These are phyloP conservation scores for Bufo bufo DNA, from an alignment of 2,113 vertebrate genomes.

Conservation along the genomic window DNA sequence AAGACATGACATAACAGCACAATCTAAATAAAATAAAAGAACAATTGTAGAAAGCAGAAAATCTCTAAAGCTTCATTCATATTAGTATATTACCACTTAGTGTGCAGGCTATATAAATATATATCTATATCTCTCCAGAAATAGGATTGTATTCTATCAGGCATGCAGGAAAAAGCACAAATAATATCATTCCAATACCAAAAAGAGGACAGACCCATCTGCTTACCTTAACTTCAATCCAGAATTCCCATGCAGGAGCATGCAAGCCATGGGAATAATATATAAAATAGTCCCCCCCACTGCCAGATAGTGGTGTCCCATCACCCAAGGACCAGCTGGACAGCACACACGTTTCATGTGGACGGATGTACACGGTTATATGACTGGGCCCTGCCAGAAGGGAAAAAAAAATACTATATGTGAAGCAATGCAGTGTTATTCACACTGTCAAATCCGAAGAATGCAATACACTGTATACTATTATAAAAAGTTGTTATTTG, in stretches of 20 bases:
- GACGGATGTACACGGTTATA: conserved; percentile 88
- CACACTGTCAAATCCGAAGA: no score
- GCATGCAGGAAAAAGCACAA: not conserved
- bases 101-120: not conserved
- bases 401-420: not conserved
- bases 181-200: no score
- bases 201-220: not conserved
- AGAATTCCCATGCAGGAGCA: conserved; percentile 86
- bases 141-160: not conserved
- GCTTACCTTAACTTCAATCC: conserved; percentile 88
- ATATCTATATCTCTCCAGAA: not conserved
- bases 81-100: not conserved
- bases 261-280: conserved; percentile 91
- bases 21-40: not conserved
- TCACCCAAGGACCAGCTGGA: conserved; percentile 89
- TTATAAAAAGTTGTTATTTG: no score
- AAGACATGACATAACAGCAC: not conserved
- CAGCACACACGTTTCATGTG: conserved; percentile 75
- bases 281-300: conserved; percentile 89
- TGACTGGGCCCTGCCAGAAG: conserved; percentile 85
- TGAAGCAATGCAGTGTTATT: not conserved
- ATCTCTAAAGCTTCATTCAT: not conserved
- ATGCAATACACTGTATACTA: no score
- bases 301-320: conserved; percentile 77
- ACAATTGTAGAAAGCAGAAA: not conserved